phyloP scores from a whole-genome alignment of 2,113 vertebrate genomes.

The Peromyscus leucopus region DNA sequence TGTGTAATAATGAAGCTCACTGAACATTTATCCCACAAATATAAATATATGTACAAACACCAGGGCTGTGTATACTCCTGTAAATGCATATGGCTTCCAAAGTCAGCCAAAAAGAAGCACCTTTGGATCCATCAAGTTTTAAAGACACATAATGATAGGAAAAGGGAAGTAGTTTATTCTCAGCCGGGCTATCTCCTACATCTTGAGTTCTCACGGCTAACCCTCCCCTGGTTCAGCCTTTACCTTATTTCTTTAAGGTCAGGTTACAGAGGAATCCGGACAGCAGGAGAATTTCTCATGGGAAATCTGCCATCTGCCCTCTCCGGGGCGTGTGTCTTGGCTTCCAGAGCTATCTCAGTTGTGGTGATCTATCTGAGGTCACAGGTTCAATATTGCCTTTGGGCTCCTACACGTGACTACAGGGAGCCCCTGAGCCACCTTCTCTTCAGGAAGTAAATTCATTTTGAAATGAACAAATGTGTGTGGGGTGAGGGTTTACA shows the following conservation, averaged over 20 bases:
- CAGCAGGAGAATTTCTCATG: slow-evolving; percentile 65
- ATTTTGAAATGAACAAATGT: not conserved
- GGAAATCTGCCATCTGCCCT: slow-evolving; percentile 62
- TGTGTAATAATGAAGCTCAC: not conserved
- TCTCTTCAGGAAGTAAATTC: not conserved
- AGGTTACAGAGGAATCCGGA: slow-evolving; percentile 32
- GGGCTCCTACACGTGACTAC: not conserved
- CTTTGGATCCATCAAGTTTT: slow-evolving; percentile 52
- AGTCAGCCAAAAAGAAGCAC: slow-evolving; percentile 29
- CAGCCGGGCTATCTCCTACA: not conserved
- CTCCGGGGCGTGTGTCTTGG: slow-evolving; percentile 53
- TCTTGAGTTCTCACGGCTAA: slow-evolving; percentile 61
- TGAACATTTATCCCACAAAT: slow-evolving; percentile 51
- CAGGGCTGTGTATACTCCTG: not conserved
- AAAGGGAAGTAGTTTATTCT: slow-evolving; percentile 73
- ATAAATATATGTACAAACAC: not conserved
- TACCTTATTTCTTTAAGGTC: slow-evolving; percentile 69
- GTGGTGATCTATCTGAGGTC: not conserved
- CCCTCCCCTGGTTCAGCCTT: slow-evolving; percentile 34
- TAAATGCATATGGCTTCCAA: not conserved
- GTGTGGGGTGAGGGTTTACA: not conserved
- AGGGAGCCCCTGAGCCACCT: not conserved
- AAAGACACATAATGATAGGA: slow-evolving; percentile 54
- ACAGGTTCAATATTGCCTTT: not conserved
- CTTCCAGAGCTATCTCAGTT: not conserved